A percentile compares a stretch with the other conserved stretches of the same genome.
Evolutionary conservation across 2,113 vertebrate species (phyloP).

Genomic region (Cinclus mexicanus): DNA sequence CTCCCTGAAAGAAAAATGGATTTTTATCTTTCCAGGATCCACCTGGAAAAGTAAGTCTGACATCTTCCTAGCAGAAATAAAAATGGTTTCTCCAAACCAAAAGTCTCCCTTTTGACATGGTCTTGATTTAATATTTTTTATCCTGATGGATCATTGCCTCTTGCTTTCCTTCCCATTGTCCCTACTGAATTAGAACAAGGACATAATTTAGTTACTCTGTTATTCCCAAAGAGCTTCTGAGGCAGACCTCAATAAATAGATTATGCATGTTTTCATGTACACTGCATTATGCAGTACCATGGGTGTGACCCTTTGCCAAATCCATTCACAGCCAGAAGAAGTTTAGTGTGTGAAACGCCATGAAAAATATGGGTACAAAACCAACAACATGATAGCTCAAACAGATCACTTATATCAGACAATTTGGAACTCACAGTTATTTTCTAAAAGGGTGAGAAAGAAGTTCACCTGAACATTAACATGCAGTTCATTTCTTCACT

Average conservation of each 20-base stretch:
- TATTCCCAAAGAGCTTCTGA: not conserved
- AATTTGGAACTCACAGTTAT: not conserved
- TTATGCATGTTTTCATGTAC: not conserved
- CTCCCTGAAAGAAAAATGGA: rapidly evolving
- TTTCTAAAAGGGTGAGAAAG: not conserved
- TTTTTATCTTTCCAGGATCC: not conserved
- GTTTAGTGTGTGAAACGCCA: not conserved
- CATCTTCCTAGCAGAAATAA: not conserved
- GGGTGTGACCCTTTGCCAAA: not conserved
- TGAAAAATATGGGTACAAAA: not conserved
- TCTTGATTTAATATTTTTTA: not conserved
- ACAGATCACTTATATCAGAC: not conserved
- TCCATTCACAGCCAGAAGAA: not conserved
- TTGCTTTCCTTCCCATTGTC: not conserved
- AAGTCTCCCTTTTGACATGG: not conserved
- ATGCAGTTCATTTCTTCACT: not conserved
- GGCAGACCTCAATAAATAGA: not conserved
- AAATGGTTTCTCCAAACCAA: not conserved
- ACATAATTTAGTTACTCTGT: not conserved
- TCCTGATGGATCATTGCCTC: not conserved
- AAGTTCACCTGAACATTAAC: not conserved
- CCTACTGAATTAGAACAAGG: not conserved
- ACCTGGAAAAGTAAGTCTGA: not conserved
- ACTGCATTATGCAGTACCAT: not conserved
- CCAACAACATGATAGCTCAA: not conserved